phyloP scores from a whole-genome alignment of 2,888 invertebrate genomes.

The Tenodera sinensis region DNA sequence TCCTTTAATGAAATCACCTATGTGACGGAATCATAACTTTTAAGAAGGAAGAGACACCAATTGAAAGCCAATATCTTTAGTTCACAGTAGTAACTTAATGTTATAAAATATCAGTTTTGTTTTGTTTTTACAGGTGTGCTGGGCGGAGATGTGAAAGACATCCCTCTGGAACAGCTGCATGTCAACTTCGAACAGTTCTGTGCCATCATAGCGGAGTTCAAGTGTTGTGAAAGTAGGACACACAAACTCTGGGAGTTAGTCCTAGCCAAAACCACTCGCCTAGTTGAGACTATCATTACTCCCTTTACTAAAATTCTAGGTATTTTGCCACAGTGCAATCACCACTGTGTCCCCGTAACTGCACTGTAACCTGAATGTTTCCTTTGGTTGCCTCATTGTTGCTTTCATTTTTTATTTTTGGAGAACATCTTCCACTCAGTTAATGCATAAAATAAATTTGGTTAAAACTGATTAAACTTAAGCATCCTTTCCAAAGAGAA shows the following conservation, averaged over 20 bases:
- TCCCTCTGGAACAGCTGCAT: constrained; percentile 38
- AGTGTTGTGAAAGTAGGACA: constrained; percentile 45
- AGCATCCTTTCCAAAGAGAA: too few relatives aligned
- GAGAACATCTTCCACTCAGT: neutral
- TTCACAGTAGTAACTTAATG: too few relatives aligned
- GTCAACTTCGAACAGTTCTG: constrained; percentile 83
- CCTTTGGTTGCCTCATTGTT: neutral
- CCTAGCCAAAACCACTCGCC: constrained; percentile 37
- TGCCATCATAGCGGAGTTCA: constrained; percentile 71
- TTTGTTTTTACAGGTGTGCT: constrained; percentile 38
- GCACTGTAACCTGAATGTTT: neutral
- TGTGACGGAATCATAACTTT: too few relatives aligned
- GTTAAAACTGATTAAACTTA: too few relatives aligned
- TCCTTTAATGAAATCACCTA: too few relatives aligned
- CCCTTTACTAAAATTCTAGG: constrained; percentile 39
- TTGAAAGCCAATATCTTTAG: too few relatives aligned
- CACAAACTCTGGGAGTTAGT: constrained; percentile 36
- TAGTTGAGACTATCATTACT: constrained; percentile 37
- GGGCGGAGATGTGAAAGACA: constrained; percentile 33
- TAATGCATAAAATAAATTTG: neutral
- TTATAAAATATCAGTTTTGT: neutral
- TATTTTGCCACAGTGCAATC: constrained; percentile 25
- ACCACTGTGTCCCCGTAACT: neutral
- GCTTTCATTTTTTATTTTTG: neutral
- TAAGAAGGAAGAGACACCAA: too few relatives aligned